phyloP scores from a whole-genome alignment of 2,797 vertebrate genomes.

The Aldrovandia affinis region DNA sequence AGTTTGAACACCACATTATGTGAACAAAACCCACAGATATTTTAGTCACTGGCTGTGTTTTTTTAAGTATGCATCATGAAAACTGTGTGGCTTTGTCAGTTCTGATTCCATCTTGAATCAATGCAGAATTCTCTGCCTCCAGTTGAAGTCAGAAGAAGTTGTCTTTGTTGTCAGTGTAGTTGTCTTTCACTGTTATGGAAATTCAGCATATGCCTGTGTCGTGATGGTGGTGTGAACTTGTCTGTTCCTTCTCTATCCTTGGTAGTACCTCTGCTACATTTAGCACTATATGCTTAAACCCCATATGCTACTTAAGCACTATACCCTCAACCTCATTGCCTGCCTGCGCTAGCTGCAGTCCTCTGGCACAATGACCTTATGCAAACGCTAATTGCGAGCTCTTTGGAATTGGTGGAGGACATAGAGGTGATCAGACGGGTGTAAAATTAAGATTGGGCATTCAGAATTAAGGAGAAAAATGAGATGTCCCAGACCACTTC shows the following conservation, averaged over 20 bases:
- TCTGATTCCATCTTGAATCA: not conserved
- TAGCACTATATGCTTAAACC: too few species aligned
- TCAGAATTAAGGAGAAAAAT: not conserved
- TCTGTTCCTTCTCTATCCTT: not conserved
- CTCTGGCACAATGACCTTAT: not conserved
- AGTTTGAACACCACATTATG: too few species aligned
- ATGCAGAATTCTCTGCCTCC: not conserved
- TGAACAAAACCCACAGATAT: too few species aligned
- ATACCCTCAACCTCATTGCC: too few species aligned
- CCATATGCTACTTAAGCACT: too few species aligned
- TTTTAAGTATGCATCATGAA: not conserved
- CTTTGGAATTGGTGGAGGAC: not conserved
- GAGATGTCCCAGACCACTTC: not conserved
- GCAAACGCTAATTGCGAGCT: not conserved
- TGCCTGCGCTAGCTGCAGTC: not conserved
- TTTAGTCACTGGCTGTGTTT: too few species aligned
- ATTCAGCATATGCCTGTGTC: not conserved
- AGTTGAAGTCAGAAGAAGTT: not conserved
- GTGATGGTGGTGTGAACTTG: not conserved
- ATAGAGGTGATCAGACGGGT: not conserved
- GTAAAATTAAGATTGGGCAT: not conserved
- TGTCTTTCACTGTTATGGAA: not conserved
- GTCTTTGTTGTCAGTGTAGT: not conserved
- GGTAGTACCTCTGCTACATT: too few species aligned
- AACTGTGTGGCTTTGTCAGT: not conserved